Evolutionary conservation across 37 sponge, comb jelly and placozoan species (phyloP).

Genomic region (Amphimedon queenslandica): DNA sequence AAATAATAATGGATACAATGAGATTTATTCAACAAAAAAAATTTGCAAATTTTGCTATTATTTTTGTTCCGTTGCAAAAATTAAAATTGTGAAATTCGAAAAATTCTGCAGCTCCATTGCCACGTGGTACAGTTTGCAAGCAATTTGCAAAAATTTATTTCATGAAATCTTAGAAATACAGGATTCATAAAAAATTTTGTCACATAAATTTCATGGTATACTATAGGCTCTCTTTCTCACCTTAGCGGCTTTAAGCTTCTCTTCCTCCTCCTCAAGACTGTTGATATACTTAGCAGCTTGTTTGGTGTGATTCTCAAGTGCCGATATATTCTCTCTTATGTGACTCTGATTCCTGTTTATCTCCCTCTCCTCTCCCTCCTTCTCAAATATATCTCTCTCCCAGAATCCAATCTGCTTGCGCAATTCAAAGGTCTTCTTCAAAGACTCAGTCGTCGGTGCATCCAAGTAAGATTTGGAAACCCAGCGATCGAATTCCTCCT

Average conservation of each 20-base stretch:
- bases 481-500: slow-evolving; percentile 22
- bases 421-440: slow-evolving; percentile 19
- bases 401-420: slow-evolving; percentile 17
- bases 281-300: slow-evolving; percentile 79
- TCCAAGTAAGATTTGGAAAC: slow-evolving; percentile 21
- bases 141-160: too few relatives aligned
- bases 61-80: too few relatives aligned
- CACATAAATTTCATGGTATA: too few relatives aligned
- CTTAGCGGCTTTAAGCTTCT: slow-evolving; percentile 55
- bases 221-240: background rate
- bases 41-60: too few relatives aligned
- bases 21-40: too few relatives aligned
- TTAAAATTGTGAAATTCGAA: too few relatives aligned
- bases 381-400: slow-evolving; percentile 40
- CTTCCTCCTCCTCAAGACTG: slow-evolving; percentile 70
- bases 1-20: too few relatives aligned
- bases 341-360: slow-evolving; percentile 51
- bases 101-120: too few relatives aligned
- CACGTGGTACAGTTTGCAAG: too few relatives aligned
- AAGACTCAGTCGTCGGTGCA: background rate
- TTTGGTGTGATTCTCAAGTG: slow-evolving; percentile 58
- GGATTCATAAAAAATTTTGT: too few relatives aligned
- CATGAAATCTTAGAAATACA: too few relatives aligned
- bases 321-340: slow-evolving; percentile 63
- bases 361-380: slow-evolving; percentile 78